These are phyloP conservation scores for Leptinotarsa haldemani DNA, from an alignment of 2,888 invertebrate genomes.

Conservation along the genomic window DNA sequence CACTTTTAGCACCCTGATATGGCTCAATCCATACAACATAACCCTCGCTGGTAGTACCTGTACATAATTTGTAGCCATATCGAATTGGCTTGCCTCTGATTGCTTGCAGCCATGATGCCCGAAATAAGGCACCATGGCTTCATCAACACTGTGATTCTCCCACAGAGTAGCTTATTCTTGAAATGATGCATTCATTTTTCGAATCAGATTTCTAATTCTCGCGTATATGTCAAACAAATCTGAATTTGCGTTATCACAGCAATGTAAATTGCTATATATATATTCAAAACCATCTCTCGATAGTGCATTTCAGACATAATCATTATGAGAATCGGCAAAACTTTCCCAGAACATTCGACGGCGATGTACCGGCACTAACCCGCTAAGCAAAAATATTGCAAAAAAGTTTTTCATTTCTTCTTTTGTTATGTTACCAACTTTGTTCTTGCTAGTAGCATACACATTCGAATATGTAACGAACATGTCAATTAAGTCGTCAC, in stretches of 20 bases:
- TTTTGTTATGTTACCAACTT: neutral
- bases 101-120: constrained; percentile 53
- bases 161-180: constrained; percentile 50
- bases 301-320: constrained; percentile 49
- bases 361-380: constrained; percentile 50
- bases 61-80: too few relatives aligned
- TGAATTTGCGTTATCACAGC: constrained; percentile 49
- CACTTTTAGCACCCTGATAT: constrained; percentile 40
- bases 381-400: constrained; percentile 53
- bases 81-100: too few relatives aligned
- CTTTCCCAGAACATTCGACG: constrained; percentile 52
- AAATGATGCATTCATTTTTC: constrained; percentile 49
- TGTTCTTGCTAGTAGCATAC: too few relatives aligned
- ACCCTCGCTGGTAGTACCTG: constrained; percentile 1
- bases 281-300: constrained; percentile 54
- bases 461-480: too few relatives aligned
- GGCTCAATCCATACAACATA: constrained; percentile 45
- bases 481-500: too few relatives aligned
- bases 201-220: constrained; percentile 52
- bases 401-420: constrained; percentile 34
- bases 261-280: constrained; percentile 54
- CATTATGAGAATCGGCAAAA: constrained; percentile 50
- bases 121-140: constrained; percentile 60
- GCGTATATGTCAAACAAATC: constrained; percentile 52
- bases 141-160: constrained; percentile 56